Evolutionary conservation across 2,113 vertebrate genomes (phyloP).

Genomic region (Neolamprologus longior): DNA sequence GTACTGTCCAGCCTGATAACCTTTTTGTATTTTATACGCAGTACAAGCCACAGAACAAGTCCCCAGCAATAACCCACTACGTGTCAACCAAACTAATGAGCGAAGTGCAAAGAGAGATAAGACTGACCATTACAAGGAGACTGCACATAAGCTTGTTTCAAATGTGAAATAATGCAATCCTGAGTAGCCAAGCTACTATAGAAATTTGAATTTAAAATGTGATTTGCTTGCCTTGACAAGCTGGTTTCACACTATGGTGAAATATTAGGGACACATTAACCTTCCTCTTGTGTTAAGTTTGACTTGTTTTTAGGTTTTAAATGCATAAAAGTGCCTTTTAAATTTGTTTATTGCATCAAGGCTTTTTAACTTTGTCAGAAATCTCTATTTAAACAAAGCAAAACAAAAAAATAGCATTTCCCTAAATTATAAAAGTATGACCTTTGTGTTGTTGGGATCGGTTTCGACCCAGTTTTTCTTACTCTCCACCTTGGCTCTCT

Average conservation of each 20-base stretch:
- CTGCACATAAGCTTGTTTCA: background rate
- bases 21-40: background rate
- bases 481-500: background rate
- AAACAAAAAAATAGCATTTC: background rate
- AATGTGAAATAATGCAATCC: background rate
- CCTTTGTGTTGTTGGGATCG: background rate
- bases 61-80: background rate
- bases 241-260: background rate
- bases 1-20: background rate
- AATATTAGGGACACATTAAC: background rate
- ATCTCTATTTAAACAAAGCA: background rate
- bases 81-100: background rate
- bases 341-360: background rate
- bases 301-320: background rate
- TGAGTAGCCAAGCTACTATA: background rate
- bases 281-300: background rate
- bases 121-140: background rate
- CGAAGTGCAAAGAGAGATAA: background rate
- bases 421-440: background rate
- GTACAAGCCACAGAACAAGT: background rate
- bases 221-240: background rate
- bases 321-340: background rate
- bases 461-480: background rate
- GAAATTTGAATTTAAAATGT: background rate
- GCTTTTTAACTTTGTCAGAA: background rate